Base-by-base conservation (phyloP, 1,140 invertebrate genomes). In the Ceratosolen solmsi region DNA sequence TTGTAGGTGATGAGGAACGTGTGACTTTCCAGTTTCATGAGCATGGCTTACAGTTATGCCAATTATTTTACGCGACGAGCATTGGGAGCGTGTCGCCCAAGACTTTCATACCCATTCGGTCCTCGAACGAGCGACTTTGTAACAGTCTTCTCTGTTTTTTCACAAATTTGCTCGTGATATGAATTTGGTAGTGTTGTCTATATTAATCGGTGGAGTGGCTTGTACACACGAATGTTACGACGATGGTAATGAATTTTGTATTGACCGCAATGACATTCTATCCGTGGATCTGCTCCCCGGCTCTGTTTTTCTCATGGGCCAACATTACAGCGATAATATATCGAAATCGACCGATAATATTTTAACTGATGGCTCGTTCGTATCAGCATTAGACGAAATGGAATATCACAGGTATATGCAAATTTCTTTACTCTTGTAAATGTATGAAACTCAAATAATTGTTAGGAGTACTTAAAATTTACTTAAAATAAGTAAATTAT, bases 181-280 rank as follows among this genome's bases (percentile, higher is more conserved):
- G 54, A 82, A 84, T 46, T 79, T 86, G 41, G 38, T 79, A 38
- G 58, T 82, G 13, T 27, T 85, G 17, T 49, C 63, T 22, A 49
- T 56, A 49, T 13, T 13, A 8, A 68, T 15, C 46, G 4, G 46
- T 60, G 51, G 0, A 41, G 17, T 51, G 13, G 76, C 86, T 25
- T 60, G 22, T 9, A 13, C 71, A 0, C 83, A 89, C 33, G 84
- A 90, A 27, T 92, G 91, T 79, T 91, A 89, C 79, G 88, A 91
- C 71, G 90, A 92, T 30, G 90, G 90, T 7, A 91, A 88, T 68
- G 90, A 91, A 79, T 91, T 90, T 72, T 92, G 91, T 46, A 89
- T 94, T 41, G 92, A 94, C 88, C 87, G 94, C 7, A 90, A 94
- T 72, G 94, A 95, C 86, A 93, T 95, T 84, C 87, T 95, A 30